Conservation (phyloP, 92 coral and sea anemone species). For the Phymanthus crucifer region DNA sequence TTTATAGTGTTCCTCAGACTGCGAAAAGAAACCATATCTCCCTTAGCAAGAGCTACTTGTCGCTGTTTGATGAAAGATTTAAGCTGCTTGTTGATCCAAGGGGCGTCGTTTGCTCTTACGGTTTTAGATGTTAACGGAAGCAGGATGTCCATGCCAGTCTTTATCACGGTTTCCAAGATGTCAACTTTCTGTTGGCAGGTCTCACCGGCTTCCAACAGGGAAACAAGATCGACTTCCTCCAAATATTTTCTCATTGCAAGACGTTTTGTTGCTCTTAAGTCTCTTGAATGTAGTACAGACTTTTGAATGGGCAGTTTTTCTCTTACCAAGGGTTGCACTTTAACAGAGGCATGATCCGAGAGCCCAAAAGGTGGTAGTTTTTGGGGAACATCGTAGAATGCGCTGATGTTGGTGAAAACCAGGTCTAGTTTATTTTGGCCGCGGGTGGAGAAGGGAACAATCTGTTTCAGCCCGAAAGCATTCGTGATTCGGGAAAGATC, state of each 20-base stretch:
- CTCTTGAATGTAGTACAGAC: slow-evolving; percentile 26
- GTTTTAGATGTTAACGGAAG: slow-evolving; percentile 39
- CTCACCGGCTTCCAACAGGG: slow-evolving; percentile 16
- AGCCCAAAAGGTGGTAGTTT: slow-evolving; percentile 38
- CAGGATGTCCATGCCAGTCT: slow-evolving; percentile 38
- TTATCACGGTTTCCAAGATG: slow-evolving; percentile 17
- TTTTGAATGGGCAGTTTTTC: slow-evolving; percentile 8
- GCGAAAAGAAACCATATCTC: no score
- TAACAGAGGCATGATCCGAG: slow-evolving; percentile 41
- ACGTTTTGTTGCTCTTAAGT: slow-evolving; percentile 26
- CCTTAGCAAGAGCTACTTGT: slow-evolving; percentile 34
- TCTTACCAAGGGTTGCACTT: slow-evolving; percentile 16
- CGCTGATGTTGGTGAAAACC: slow-evolving; percentile 30
- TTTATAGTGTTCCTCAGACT: no score
- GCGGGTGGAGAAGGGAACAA: slow-evolving; percentile 42
- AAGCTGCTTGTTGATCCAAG: slow-evolving; percentile 38
- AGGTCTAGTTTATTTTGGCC: slow-evolving; percentile 31
- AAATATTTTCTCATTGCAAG: slow-evolving; percentile 40
- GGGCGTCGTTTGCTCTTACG: slow-evolving; percentile 29
- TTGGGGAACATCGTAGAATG: slow-evolving; percentile 30
- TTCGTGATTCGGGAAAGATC: slow-evolving; percentile 9
- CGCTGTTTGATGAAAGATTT: slow-evolving; percentile 34
- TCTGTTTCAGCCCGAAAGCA: slow-evolving; percentile 42
- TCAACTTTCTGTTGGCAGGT: slow-evolving; percentile 16
- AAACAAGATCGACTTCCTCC: slow-evolving; percentile 31